These are phyloP conservation scores for Thryonomys swinderianus DNA, from an alignment of 2,113 vertebrate genomes.

Conservation along the genomic window DNA sequence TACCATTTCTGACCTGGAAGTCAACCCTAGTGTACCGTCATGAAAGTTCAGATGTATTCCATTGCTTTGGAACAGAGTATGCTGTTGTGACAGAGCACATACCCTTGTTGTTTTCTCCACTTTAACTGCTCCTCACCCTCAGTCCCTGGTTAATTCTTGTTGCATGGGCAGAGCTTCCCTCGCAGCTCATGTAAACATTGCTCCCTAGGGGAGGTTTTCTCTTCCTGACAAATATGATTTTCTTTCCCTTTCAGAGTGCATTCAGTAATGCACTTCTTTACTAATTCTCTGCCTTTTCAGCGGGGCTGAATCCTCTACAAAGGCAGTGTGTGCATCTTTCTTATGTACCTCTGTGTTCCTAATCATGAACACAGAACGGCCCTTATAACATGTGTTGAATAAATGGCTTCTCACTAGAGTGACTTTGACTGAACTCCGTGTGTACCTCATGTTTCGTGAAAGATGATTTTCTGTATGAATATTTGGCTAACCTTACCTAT, in stretches of 20 bases:
- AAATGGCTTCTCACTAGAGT: neutral
- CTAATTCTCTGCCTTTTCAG: neutral
- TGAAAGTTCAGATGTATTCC: neutral
- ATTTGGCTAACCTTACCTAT: neutral
- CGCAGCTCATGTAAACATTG: neutral
- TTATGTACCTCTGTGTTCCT: neutral
- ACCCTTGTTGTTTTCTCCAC: neutral
- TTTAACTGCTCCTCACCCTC: neutral
- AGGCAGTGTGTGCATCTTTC: neutral
- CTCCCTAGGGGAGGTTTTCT: neutral
- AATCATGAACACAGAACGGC: neutral
- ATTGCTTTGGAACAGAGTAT: neutral
- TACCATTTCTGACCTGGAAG: neutral
- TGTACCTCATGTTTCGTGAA: neutral
- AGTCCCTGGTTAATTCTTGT: neutral
- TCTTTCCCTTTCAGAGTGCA: neutral
- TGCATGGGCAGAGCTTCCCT: neutral
- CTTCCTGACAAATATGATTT: neutral
- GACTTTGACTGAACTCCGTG: neutral
- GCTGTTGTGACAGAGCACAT: neutral
- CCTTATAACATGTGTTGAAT: neutral
- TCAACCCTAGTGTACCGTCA: neutral
- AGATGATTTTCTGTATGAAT: neutral
- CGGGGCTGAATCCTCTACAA: neutral
- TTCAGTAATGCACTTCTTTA: neutral